Base-by-base conservation (phyloP, 2,797 vertebrate genomes). In the Cygnus olor region DNA sequence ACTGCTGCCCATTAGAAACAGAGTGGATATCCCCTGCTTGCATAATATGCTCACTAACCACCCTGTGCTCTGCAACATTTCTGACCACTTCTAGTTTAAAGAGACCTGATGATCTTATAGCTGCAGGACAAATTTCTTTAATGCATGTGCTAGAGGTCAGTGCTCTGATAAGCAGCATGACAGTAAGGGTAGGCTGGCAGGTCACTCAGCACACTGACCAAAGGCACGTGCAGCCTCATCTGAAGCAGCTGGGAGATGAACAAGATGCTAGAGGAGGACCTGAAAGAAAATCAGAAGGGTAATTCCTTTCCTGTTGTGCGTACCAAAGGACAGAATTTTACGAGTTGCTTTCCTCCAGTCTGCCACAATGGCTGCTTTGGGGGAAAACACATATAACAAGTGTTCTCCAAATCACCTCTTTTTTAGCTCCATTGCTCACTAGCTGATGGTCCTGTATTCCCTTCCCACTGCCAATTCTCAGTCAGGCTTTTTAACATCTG, bases 401-500 rank as follows among this genome's bases (percentile, higher is more conserved):
- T 30, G 18, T 58, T 68, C 61, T 71, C 78, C 79, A 83, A 86
- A 95, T 57, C 4, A 0, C 25, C 61, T 76, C 18, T 77, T 85
- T 88, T 88, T 70, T 66, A 85, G 47, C 25, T 38, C 90, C 86
- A 27, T 17, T 19, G 9, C 11, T 72, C 30, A 25, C 72, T 70
- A 91, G 30, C 45, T 34, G 54, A 19, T 42, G 78, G 22, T 64
- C 77, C 32, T 71, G 21, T 65, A 57, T 90, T 84, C 74, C 32
- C 32, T 81, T 32, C 42, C 28, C 58, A 42, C 40, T 65, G 47
- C 45, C 70, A 93, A 79, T 79, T 90, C 54, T 94, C 74, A 86
- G 66, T 10, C 66, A 81, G 66, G 56, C 60, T 90, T 96, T 95
- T 90, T 86, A 88, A 85, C 51, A 93, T 36, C 66, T 88, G 65